Conservation (phyloP, 1,140 invertebrate genomes). For the Plodia interpunctella region DNA sequence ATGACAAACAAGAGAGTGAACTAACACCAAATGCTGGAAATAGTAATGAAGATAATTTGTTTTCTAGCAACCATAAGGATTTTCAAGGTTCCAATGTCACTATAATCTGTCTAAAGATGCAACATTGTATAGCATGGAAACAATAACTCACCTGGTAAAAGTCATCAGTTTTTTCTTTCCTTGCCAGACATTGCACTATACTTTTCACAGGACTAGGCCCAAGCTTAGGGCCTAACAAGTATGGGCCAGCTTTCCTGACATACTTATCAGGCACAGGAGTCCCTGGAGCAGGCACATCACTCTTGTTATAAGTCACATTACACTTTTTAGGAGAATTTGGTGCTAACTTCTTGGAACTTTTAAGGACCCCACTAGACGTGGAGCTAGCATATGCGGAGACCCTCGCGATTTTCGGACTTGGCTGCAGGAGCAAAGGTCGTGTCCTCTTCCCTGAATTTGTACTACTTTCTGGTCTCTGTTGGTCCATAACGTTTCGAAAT, state of each 20-base stretch:
- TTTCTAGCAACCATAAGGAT: no score
- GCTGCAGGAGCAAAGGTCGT: constrained; percentile 66
- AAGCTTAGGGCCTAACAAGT: constrained; percentile 84
- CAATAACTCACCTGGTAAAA: constrained; percentile 79
- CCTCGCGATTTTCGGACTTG: constrained; percentile 60
- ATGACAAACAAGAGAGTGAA: no score
- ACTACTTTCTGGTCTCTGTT: constrained; percentile 57
- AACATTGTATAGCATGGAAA: no score
- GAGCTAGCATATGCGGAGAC: constrained; percentile 49
- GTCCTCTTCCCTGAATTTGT: constrained; percentile 64
- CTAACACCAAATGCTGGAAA: no score
- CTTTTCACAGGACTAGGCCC: constrained; percentile 87
- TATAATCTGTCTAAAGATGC: no score
- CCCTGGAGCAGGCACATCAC: constrained; percentile 57
- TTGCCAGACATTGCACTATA: constrained; percentile 87
- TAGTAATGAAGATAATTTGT: no score
- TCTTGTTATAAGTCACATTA: constrained; percentile 49
- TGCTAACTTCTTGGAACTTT: constrained; percentile 49
- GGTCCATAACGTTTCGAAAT: constrained; percentile 49
- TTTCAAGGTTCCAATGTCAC: no score
- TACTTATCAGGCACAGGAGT: constrained; percentile 68
- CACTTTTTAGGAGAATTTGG: constrained; percentile 32
- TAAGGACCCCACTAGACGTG: constrained; percentile 45
- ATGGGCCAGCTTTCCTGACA: constrained; percentile 81
- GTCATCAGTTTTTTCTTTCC: constrained; percentile 84